Conservation (phyloP, 92 coral and sea anemone genomes). For the Palythoa caribaeorum region DNA sequence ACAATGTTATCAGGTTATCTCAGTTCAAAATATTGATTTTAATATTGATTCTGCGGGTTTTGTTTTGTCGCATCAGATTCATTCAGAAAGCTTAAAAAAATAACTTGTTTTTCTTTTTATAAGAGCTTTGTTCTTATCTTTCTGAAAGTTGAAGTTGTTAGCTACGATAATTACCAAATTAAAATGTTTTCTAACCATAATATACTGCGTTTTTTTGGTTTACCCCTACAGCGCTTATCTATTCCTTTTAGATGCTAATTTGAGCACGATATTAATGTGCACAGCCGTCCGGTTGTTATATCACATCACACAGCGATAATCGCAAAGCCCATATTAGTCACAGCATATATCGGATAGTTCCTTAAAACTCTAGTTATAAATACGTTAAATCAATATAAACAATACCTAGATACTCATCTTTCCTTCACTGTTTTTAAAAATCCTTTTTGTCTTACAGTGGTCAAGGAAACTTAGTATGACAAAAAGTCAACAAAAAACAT, state of each 20-base stretch:
- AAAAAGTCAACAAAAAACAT: background rate
- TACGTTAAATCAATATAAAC: background rate
- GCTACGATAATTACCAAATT: background rate
- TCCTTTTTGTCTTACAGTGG: background rate
- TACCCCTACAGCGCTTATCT: background rate
- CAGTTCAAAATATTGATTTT: background rate
- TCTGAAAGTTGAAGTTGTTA: background rate
- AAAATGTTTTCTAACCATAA: background rate
- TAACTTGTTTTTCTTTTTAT: background rate
- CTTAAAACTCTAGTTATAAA: background rate
- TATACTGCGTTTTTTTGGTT: background rate
- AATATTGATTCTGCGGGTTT: background rate
- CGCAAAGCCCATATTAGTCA: no score
- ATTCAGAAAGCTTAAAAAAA: background rate
- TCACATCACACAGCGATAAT: background rate
- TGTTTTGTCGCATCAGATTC: background rate
- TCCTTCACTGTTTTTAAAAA: no score
- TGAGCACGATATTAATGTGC: background rate
- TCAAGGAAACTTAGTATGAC: background rate
- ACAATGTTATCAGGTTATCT: background rate
- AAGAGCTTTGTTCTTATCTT: background rate
- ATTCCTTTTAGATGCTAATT: constrained; percentile 2
- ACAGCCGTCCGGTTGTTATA: background rate
- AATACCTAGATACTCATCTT: background rate
- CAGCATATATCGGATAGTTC: background rate